Base-by-base conservation (phyloP, 2,888 invertebrate species). In the Odontomyia ornata region DNA sequence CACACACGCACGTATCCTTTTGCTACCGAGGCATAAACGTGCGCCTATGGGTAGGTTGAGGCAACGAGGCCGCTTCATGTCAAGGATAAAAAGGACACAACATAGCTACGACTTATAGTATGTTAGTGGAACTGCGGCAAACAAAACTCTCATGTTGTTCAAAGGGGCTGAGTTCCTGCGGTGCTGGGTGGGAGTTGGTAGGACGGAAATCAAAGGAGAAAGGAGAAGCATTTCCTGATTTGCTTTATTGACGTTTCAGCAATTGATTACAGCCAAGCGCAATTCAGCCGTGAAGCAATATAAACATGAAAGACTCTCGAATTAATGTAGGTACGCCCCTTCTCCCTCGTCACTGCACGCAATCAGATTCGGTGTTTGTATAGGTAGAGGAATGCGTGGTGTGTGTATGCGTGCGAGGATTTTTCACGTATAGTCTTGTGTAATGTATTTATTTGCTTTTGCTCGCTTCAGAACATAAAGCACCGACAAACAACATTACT, bases 241-340 rank as follows among this genome's bases (percentile, higher is more conserved):
- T 75, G 78, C 76, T 78, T 78, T 78, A 78, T 78, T 78, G 78
- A 76, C 76, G 76, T 78, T 78, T 78, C 76, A 78, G 73, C 78
- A 78, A 78, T 78, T 78, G 78, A 78, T 78, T 78, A 78, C 78
- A 73, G 27, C 76, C 76, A 65, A 73, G 75, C 67, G 73, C 73
- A 76, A 76, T 78, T 76, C 78, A 76, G 78, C 69, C 76, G 78
- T 73, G 69, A 78, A 78, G 72, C 76, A 78, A 76, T 76, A 71
- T 71, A 73, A 64, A 76, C 65, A 76, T 57, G 28, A 76, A 76
- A 73, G 67, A 67, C 65, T 60, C 78, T 76, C 72, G 76, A 76
- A 78, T 78, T 72, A 76, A 78, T 73, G 60, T 67, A 77, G 67
- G 75, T 76, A 71, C 71, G 69, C 71, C 62, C 64, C 65, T 71